Conservation (phyloP, 2,113 vertebrate genomes). For the Atlantisia rogersi region DNA sequence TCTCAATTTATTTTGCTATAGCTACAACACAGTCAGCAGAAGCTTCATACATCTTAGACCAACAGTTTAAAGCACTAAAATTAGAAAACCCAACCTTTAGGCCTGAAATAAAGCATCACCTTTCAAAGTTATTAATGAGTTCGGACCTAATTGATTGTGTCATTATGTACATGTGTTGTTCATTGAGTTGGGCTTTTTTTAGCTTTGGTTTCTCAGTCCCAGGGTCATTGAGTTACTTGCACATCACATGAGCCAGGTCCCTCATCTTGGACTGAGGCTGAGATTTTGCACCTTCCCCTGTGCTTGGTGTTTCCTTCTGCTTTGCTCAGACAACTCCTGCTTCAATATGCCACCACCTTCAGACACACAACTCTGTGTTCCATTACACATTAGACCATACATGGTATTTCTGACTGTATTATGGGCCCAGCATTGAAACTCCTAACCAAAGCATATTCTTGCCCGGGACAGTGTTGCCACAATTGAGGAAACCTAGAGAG, state of each 20-base stretch:
- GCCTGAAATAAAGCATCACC: background rate
- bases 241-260: background rate
- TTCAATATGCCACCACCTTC: background rate
- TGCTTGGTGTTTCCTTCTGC: background rate
- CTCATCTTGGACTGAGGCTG: background rate
- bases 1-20: background rate
- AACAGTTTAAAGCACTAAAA: background rate
- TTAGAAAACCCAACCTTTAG: background rate
- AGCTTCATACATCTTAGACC: background rate
- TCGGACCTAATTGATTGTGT: background rate
- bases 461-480: background rate
- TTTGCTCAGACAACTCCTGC: background rate
- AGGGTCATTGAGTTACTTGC: background rate
- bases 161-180: too few relatives aligned
- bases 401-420: background rate
- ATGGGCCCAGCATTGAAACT: background rate
- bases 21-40: background rate
- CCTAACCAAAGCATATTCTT: background rate
- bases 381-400: background rate
- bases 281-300: background rate
- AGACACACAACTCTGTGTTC: background rate
- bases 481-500: background rate
- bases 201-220: background rate
- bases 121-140: background rate
- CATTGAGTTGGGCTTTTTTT: background rate